These are phyloP conservation scores for Zophobas morio DNA, from an alignment of 1,140 invertebrate species.

Conservation along the genomic window DNA sequence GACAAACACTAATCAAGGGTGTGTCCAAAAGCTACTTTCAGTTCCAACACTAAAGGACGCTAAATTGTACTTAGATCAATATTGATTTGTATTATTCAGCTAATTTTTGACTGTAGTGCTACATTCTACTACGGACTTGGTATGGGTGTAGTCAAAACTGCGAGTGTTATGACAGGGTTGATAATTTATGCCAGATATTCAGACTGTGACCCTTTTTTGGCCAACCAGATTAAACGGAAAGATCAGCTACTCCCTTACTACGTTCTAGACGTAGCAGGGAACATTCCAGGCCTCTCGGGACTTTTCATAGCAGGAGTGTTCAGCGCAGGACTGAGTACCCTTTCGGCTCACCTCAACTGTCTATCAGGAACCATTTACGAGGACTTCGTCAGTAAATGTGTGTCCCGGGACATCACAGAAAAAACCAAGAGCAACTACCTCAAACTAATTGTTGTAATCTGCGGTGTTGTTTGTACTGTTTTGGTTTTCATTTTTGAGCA, in stretches of 20 bases:
- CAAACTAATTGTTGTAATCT: constrained; percentile 73
- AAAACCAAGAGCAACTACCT: constrained; percentile 68
- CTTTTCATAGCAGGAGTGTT: constrained; percentile 78
- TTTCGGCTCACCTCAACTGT: constrained; percentile 78
- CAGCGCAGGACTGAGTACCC: constrained; percentile 76
- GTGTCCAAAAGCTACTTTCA: constrained; percentile 75
- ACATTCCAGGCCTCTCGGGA: constrained; percentile 72
- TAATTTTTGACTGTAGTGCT: constrained; percentile 59
- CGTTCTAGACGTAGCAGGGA: constrained; percentile 71
- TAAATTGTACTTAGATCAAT: constrained; percentile 66
- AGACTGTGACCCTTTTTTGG: constrained; percentile 79
- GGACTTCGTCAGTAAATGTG: constrained; percentile 72
- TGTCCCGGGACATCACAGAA: constrained; percentile 67
- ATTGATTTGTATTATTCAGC: constrained; percentile 1
- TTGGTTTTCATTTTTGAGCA: constrained; percentile 77
- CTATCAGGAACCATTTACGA: constrained; percentile 78
- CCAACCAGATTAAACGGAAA: constrained; percentile 69
- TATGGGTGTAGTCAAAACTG: constrained; percentile 69
- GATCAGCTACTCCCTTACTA: constrained; percentile 71
- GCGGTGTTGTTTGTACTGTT: constrained; percentile 72
- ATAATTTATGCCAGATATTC: constrained; percentile 81
- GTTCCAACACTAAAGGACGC: constrained; percentile 70
- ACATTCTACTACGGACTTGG: constrained; percentile 67
- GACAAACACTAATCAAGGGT: constrained; percentile 73
- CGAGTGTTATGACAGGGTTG: constrained; percentile 75